Evolutionary conservation across 2,797 vertebrate genomes (phyloP).

Genomic region (Molossus alvarezi): DNA sequence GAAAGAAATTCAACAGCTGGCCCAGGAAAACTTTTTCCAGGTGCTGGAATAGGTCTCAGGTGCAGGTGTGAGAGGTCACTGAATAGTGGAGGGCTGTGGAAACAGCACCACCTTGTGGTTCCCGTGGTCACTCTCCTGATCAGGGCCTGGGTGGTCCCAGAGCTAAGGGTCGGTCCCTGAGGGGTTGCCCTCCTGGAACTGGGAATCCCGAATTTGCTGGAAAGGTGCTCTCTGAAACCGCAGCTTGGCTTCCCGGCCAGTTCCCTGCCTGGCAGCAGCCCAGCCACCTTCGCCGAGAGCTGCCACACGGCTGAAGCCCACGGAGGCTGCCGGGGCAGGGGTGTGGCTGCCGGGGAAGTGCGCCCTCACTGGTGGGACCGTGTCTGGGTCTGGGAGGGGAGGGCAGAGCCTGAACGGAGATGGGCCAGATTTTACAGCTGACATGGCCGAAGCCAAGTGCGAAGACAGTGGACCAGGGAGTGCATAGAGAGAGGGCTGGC

Average conservation of each 20-base stretch:
- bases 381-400: not conserved
- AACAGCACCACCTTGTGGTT: slow-evolving; percentile 73
- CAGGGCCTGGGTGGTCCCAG: rapidly evolving
- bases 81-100: not conserved
- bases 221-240: not conserved
- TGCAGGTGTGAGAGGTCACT: not conserved
- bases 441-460: not conserved
- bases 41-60: not conserved
- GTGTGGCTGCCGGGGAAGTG: not conserved
- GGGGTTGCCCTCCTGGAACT: rapidly evolving
- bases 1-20: not conserved
- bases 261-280: not conserved
- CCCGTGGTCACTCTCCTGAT: not conserved
- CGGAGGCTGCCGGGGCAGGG: too few relatives aligned
- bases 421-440: not conserved
- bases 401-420: not conserved
- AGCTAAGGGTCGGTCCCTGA: not conserved
- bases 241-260: not conserved
- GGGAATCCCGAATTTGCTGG: not conserved
- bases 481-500: not conserved
- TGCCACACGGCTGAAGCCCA: not conserved
- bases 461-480: not conserved
- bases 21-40: not conserved
- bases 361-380: not conserved
- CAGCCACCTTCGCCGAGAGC: not conserved